Base-by-base conservation (phyloP, 2,888 invertebrate genomes). In the Eilema sororculum region DNA sequence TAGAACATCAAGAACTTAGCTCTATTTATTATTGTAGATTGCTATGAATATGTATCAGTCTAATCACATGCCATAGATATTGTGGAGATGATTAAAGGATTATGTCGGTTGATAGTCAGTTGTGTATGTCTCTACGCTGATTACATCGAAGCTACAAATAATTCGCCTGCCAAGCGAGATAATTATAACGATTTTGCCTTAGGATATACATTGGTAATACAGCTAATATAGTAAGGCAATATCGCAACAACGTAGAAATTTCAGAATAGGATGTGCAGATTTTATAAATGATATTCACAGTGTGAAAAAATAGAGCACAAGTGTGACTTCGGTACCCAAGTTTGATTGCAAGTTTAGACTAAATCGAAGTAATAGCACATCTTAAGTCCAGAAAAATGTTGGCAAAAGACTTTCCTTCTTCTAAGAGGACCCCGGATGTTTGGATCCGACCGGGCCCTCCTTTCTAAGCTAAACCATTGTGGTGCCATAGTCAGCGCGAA, bases 91-190 rank as follows among this genome's bases (percentile, higher is more conserved):
- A 68, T 68, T 68, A 62, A 68, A 25, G 56, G 56, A 56, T 68
- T 68, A 68, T 33, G 28, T 37, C 61, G 22, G 25, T 12, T 63
- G 8, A 22, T 63, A 37, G 28, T 68, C 56, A 52, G 67, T 67
- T 66, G 22, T 59, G 65, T 65, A 46, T 61, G 30, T 67, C n/a
- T 57, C 28, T 63, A 12, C 28, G 41, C 22, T 68, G 63, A 63
- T 68, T 28, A 57, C 57, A 68, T 41, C 25, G 56, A 62, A 56
- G 68, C 66, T 75, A 24, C 60, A 65, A 65, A 60, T 65, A 56
- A 60, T 59, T 56, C 41, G 10, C 10, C 60, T 65, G 56, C 56
- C 46, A 61, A 12, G 33, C 24, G 28, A 61, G 58, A 37, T 63
- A 58, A 61, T 62, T 62, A 58, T 58, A 24, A 16, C 12, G 5